Evolutionary conservation across 2,113 vertebrate species (phyloP).

Genomic region (Psophia crepitans): DNA sequence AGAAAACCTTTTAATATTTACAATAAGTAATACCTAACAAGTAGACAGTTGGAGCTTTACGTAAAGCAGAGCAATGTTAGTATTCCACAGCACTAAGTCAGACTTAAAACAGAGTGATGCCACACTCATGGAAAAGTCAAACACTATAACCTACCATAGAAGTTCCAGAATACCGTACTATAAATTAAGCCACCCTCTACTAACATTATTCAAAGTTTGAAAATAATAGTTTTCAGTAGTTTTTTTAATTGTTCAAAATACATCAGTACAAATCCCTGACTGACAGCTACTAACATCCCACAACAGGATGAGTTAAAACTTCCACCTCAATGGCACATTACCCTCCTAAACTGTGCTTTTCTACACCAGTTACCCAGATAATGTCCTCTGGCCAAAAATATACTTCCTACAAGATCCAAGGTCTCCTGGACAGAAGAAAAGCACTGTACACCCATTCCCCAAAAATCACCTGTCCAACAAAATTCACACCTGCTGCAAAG

Average conservation of each 20-base stretch:
- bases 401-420: neutral
- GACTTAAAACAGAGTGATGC: neutral
- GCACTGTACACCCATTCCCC: neutral
- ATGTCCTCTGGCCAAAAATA: neutral
- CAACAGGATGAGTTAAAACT: neutral
- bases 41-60: neutral
- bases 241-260: neutral
- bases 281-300: neutral
- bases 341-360: neutral
- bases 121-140: neutral
- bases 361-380: neutral
- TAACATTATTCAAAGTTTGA: neutral
- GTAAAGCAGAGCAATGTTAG: neutral
- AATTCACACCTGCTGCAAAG: neutral
- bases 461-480: neutral
- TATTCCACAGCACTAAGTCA: neutral
- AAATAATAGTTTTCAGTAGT: neutral
- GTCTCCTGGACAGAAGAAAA: neutral
- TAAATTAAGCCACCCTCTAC: neutral
- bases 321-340: neutral
- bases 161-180: neutral
- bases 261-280: neutral
- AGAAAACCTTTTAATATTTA: slow-evolving; percentile 4
- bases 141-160: neutral
- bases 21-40: neutral